These are phyloP conservation scores for Corydoras sp. DNA, from an alignment of 2,113 vertebrate species.

Conservation along the genomic window DNA sequence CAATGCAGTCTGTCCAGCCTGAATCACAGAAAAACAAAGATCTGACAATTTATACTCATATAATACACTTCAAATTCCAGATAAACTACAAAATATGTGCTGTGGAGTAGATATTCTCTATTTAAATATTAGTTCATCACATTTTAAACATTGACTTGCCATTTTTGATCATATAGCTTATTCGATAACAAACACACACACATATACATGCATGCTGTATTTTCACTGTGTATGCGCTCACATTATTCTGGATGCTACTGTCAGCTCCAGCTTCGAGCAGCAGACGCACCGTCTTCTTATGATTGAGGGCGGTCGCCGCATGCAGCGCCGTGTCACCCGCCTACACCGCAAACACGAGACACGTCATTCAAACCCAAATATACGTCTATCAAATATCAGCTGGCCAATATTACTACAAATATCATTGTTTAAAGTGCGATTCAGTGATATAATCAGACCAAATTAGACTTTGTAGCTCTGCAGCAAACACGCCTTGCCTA, in stretches of 20 bases:
- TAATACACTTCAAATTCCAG: too few species aligned
- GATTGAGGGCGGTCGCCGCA: conserved; percentile 85
- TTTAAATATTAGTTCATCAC: too few species aligned
- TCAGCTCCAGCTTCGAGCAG: conserved; percentile 90
- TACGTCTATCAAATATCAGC: not conserved
- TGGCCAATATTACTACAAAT: not conserved
- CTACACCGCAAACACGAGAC: conserved; percentile 51
- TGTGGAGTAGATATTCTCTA: too few species aligned
- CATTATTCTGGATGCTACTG: conserved; percentile 75
- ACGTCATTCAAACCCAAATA: not conserved
- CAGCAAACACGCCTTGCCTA: too few species aligned
- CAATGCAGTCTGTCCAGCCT: conserved; percentile 81
- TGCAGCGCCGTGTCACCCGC: conserved; percentile 88
- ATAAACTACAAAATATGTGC: too few species aligned
- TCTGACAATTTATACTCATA: too few species aligned
- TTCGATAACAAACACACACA: not conserved
- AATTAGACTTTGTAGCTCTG: too few species aligned
- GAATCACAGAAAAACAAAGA: not conserved
- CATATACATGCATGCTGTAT: too few species aligned
- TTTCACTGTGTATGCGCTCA: conserved; percentile 53
- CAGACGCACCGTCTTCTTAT: conserved; percentile 87
- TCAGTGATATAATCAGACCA: too few species aligned
- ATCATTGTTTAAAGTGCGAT: too few species aligned
- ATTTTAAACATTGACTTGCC: not conserved
- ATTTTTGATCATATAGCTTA: not conserved